Evolutionary conservation across 1,140 invertebrate genomes (phyloP).

Genomic region (Phortica variegata): DNA sequence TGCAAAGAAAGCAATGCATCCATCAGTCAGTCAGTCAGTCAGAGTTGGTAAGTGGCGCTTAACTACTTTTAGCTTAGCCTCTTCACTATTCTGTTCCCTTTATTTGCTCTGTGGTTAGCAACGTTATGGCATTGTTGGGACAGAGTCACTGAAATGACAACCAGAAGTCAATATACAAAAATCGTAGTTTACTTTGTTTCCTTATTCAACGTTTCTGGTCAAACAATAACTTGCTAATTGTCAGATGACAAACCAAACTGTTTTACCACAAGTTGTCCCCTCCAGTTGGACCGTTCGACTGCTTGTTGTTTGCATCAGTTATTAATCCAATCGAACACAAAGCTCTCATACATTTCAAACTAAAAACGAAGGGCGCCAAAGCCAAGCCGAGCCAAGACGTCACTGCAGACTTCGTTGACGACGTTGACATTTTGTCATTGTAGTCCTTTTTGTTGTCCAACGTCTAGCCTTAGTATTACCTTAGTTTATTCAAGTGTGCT

Average conservation of each 20-base stretch:
- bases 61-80: too few species aligned
- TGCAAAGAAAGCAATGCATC: too few species aligned
- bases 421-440: constrained; percentile 43
- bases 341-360: constrained; percentile 17
- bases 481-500: constrained; percentile 50
- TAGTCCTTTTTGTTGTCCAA: constrained; percentile 37
- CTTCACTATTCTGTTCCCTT: too few species aligned
- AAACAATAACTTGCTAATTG: constrained; percentile 44
- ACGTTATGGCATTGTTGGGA: too few species aligned
- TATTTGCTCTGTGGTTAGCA: constrained; percentile 36
- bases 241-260: too few species aligned
- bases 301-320: constrained; percentile 51
- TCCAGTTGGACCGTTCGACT: constrained; percentile 28
- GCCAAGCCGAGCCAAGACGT: constrained; percentile 27
- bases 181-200: background rate
- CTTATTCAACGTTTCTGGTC: constrained; percentile 26
- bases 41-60: too few species aligned
- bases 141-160: too few species aligned
- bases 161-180: too few species aligned
- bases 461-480: constrained; percentile 6
- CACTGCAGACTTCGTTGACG: constrained; percentile 7
- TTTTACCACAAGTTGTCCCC: constrained; percentile 29
- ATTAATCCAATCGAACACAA: constrained; percentile 26
- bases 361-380: constrained; percentile 8
- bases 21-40: too few species aligned